These are phyloP conservation scores for Caenorhabditis latens DNA, from an alignment of 1,140 invertebrate genomes.

Conservation along the genomic window DNA sequence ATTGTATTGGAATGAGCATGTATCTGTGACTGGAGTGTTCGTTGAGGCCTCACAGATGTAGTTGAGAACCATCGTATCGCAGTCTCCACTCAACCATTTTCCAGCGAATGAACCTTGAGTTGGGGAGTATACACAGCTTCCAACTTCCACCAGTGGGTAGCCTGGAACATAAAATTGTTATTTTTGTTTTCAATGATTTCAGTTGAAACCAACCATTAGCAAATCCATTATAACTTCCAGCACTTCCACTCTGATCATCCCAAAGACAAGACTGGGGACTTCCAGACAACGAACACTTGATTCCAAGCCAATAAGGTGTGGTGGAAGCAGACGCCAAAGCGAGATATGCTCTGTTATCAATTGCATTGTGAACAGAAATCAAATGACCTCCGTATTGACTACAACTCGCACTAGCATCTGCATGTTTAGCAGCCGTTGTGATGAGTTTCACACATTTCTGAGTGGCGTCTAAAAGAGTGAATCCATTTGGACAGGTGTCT, in stretches of 20 bases:
- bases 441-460: constrained; percentile 24
- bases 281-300: constrained; percentile 19
- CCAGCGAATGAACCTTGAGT: background rate
- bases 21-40: background rate
- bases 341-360: constrained; percentile 19
- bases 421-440: constrained; percentile 10
- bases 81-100: constrained; percentile 47
- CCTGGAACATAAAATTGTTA: too few species aligned
- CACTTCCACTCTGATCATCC: constrained; percentile 50
- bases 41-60: constrained; percentile 10
- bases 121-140: constrained; percentile 4
- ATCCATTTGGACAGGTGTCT: constrained; percentile 27
- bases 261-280: background rate
- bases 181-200: too few species aligned
- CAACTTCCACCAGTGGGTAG: background rate
- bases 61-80: constrained; percentile 15
- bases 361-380: constrained; percentile 29
- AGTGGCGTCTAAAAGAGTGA: background rate
- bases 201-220: too few species aligned
- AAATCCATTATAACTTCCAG: constrained; percentile 15
- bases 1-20: constrained; percentile 26
- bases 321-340: background rate
- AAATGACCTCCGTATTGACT: background rate
- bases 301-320: constrained; percentile 13
- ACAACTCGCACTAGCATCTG: background rate